Percentiles rank a stretch among this genome's conserved stretches.
phyloP scores from a whole-genome alignment of 2,888 invertebrate species.

The Drosophila fungiperda region DNA sequence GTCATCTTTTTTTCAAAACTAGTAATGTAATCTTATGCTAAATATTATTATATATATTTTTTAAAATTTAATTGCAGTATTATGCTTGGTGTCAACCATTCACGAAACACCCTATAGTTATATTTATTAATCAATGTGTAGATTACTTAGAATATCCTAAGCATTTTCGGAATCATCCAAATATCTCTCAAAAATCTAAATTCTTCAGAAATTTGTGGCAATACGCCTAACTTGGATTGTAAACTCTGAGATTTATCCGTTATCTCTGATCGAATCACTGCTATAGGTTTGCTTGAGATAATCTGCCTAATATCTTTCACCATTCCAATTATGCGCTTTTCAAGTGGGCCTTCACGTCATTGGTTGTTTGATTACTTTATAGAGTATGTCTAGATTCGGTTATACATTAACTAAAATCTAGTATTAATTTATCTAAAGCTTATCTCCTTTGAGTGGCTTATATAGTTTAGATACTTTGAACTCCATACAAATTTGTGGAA shows the following conservation, averaged over 20 bases:
- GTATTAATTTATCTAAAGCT: no score
- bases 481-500: not conserved
- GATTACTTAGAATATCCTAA: constrained; percentile 26
- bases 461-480: not conserved
- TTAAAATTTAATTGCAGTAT: constrained; percentile 86
- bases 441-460: not conserved
- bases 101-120: constrained; percentile 85
- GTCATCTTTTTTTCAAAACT: not conserved
- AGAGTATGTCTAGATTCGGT: not conserved
- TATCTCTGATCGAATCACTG: not conserved
- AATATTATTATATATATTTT: no score
- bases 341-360: not conserved
- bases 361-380: not conserved
- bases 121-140: constrained; percentile 29
- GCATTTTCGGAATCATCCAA: constrained; percentile 88
- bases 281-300: not conserved
- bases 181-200: constrained; percentile 84
- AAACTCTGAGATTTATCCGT: not conserved
- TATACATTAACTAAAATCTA: not conserved
- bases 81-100: constrained; percentile 89
- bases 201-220: no score
- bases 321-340: not conserved
- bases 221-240: not conserved
- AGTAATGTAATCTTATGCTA: no score
- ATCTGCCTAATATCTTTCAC: not conserved